Percentiles rank a stretch among this genome's conserved stretches.
phyloP scores from a whole-genome alignment of 2,888 invertebrate species.

The Dryococelus australis region DNA sequence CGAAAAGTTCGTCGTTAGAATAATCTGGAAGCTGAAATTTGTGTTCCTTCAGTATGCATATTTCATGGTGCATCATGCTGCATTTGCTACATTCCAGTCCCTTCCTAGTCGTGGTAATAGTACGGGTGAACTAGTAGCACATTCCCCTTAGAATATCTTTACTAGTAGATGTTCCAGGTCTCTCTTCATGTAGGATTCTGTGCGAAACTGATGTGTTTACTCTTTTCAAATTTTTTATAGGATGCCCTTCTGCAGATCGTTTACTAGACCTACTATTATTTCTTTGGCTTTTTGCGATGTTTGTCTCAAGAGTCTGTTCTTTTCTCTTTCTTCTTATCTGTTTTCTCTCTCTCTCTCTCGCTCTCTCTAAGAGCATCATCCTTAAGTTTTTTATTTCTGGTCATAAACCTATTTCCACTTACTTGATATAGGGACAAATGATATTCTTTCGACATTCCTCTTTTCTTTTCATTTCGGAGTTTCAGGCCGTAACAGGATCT shows the following conservation, averaged over 20 bases:
- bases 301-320: no score
- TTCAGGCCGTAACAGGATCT: no score
- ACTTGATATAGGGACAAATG: not conserved
- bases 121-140: not conserved
- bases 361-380: not conserved
- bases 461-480: no score
- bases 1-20: conserved; percentile 22
- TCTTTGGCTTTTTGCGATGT: no score
- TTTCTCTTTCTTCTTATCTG: not conserved
- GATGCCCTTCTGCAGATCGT: no score
- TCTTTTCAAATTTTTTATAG: no score
- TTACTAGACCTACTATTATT: not conserved
- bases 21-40: conserved; percentile 26
- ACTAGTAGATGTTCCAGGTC: not conserved
- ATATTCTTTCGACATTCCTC: no score
- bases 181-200: no score
- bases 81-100: not conserved
- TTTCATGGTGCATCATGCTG: not conserved
- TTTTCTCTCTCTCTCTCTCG: no score
- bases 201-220: no score
- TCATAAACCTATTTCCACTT: not conserved
- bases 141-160: not conserved
- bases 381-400: not conserved
- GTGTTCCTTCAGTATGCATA: no score
- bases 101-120: no score